Evolutionary conservation across 35 echinoderm and acorn worm genomes (phyloP).

Genomic region (Heliocidaris erythrogramma): DNA sequence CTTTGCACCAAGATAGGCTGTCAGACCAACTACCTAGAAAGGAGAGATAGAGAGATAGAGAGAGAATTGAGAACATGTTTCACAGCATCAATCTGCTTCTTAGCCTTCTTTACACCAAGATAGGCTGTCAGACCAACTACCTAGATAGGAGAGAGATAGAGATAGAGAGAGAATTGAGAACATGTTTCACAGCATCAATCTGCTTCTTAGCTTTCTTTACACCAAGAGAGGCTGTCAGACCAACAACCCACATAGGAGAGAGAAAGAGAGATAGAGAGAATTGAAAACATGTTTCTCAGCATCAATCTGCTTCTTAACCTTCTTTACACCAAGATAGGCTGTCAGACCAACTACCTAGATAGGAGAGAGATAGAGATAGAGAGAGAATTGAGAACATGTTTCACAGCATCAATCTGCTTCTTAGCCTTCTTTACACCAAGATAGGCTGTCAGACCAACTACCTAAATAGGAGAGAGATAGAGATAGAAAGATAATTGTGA

Average conservation of each 20-base stretch:
- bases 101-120: slow-evolving; percentile 61
- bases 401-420: no score
- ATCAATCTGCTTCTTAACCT: no score
- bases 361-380: neutral
- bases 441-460: no score
- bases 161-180: neutral
- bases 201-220: slow-evolving; percentile 58
- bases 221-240: slow-evolving; percentile 68
- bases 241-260: slow-evolving; percentile 53
- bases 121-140: slow-evolving; percentile 72
- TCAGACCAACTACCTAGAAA: slow-evolving; percentile 68
- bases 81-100: slow-evolving; percentile 52
- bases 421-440: no score
- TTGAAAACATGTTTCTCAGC: no score
- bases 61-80: neutral
- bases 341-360: no score
- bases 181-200: slow-evolving; percentile 49
- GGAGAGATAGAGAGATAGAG: neutral
- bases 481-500: no score
- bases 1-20: slow-evolving; percentile 61
- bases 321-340: no score
- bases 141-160: slow-evolving; percentile 13
- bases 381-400: no score
- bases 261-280: slow-evolving; percentile 7
- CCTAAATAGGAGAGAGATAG: no score